These are phyloP conservation scores for Chouioia cunea DNA, from an alignment of 2,888 invertebrate species.

Conservation along the genomic window DNA sequence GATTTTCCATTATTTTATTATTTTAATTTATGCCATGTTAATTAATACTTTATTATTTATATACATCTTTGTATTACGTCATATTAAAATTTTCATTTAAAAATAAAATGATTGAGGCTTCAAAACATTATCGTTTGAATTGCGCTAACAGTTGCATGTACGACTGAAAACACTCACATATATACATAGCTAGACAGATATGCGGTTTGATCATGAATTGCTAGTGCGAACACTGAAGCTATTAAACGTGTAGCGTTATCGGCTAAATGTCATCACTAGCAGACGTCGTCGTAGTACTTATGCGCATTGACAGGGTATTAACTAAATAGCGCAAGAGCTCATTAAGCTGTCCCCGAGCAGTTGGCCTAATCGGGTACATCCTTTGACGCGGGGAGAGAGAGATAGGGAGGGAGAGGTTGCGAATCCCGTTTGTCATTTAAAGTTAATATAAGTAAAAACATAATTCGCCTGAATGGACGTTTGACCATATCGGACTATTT, in stretches of 20 bases:
- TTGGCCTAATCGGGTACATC: constrained; percentile 25
- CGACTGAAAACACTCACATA: neutral
- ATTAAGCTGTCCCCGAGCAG: constrained; percentile 14
- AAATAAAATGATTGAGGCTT: no score
- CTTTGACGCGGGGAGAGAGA: neutral
- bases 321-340: constrained; percentile 19
- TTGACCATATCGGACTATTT: no score
- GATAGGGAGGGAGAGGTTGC: no score
- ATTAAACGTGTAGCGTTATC: constrained; percentile 27
- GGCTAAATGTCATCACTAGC: constrained; percentile 28
- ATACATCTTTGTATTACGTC: no score
- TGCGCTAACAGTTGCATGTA: neutral
- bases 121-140: no score
- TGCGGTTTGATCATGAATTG: neutral
- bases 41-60: no score
- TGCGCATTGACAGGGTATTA: constrained; percentile 28
- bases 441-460: no score
- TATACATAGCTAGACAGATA: neutral
- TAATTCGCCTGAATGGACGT: no score
- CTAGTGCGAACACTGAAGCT: neutral
- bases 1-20: no score
- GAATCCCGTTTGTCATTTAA: no score
- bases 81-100: no score
- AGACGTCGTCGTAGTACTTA: constrained; percentile 7
- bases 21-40: no score